Conservation (phyloP, 2,113 vertebrate species). For the Xiphophorus couchianus region DNA sequence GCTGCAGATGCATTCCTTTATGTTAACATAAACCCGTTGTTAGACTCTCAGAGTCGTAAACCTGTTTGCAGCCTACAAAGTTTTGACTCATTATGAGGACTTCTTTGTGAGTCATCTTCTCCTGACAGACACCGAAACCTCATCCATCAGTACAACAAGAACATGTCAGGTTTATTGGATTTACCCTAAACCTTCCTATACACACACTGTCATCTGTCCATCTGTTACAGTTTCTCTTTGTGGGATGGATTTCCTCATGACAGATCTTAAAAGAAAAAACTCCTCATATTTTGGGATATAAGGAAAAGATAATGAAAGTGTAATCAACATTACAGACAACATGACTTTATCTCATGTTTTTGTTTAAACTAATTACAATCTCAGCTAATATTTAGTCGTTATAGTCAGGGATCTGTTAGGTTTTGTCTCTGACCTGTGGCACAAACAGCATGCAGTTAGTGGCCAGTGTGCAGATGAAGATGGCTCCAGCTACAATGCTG, state of each 20-base stretch:
- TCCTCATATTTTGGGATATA: neutral
- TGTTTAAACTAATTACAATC: neutral
- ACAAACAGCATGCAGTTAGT: slow-evolving; percentile 95
- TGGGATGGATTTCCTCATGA: slow-evolving; percentile 6
- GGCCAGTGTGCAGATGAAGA: slow-evolving; percentile 90
- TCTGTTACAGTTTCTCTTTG: slow-evolving; percentile 12
- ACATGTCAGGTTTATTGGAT: slow-evolving; percentile 14
- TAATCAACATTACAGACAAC: neutral
- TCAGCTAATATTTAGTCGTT: neutral
- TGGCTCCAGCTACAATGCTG: slow-evolving; percentile 88
- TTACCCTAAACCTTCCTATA: slow-evolving; percentile 11
- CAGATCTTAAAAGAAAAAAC: neutral
- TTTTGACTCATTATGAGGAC: slow-evolving; percentile 65
- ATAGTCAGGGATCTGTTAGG: neutral
- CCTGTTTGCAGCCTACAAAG: slow-evolving; percentile 52
- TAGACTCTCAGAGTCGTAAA: slow-evolving; percentile 63
- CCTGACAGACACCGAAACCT: slow-evolving; percentile 43
- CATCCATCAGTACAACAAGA: slow-evolving; percentile 4
- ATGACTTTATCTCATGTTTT: too few species aligned
- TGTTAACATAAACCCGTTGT: slow-evolving; percentile 36
- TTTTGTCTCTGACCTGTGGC: slow-evolving; percentile 85
- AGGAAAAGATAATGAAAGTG: neutral
- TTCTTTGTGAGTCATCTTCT: slow-evolving; percentile 64
- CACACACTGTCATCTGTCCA: slow-evolving; percentile 8
- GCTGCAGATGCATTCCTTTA: slow-evolving; percentile 54